These are phyloP conservation scores for Tachypleus tridentatus DNA, from an alignment of 1,140 invertebrate genomes.

Conservation along the genomic window DNA sequence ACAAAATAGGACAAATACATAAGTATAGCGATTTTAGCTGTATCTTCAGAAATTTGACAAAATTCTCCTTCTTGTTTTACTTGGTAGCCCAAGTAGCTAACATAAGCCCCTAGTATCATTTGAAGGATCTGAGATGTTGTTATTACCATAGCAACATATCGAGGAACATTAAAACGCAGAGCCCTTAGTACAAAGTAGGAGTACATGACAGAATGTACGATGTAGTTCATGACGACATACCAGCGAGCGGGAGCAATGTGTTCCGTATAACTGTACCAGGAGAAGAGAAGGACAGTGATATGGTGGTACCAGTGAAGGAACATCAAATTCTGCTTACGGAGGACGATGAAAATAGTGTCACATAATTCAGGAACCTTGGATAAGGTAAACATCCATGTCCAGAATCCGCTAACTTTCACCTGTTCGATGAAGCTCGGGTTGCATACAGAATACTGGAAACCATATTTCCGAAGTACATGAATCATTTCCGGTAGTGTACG, in stretches of 20 bases:
- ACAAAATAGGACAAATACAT: constrained; percentile 65
- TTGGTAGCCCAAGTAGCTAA: constrained; percentile 70
- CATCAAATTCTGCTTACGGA: constrained; percentile 93
- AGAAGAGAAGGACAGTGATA: constrained; percentile 68
- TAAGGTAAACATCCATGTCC: constrained; percentile 90
- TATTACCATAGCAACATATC: constrained; percentile 76
- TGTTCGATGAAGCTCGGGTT: constrained; percentile 80
- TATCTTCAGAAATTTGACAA: constrained; percentile 35
- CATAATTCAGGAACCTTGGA: constrained; percentile 87
- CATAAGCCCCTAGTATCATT: constrained; percentile 85
- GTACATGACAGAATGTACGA: constrained; percentile 96
- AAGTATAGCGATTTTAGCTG: constrained; percentile 32
- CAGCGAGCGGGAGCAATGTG: constrained; percentile 93
- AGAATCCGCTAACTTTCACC: constrained; percentile 80
- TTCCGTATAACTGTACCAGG: constrained; percentile 94
- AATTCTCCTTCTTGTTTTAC: constrained; percentile 31
- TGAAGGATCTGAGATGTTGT: constrained; percentile 83
- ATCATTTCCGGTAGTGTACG: constrained; percentile 77
- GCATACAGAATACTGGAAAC: constrained; percentile 87
- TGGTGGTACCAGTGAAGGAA: constrained; percentile 87
- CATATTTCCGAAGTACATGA: constrained; percentile 69
- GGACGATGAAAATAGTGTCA: constrained; percentile 93
- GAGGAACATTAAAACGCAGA: constrained; percentile 69
- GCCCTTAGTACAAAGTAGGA: constrained; percentile 87
- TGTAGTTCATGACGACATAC: constrained; percentile 99